phyloP scores from a whole-genome alignment of 2,797 vertebrate species.

The Naso thynnoides region DNA sequence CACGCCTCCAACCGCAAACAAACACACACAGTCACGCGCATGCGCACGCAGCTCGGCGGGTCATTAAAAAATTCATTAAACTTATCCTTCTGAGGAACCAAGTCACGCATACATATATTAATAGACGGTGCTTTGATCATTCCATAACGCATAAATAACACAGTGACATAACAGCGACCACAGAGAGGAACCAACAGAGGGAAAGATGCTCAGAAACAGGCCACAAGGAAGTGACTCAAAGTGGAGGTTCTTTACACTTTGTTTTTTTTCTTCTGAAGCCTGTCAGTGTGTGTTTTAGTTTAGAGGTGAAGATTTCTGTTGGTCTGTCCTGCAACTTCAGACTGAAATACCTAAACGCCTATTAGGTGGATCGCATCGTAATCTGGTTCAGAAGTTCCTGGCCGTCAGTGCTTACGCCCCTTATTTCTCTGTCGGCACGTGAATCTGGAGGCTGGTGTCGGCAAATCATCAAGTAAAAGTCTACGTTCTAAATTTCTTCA shows the following conservation, averaged over 20 bases:
- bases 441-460: no score
- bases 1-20: not conserved
- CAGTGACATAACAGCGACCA: constrained; percentile 52
- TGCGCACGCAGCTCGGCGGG: not conserved
- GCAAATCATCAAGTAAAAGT: no score
- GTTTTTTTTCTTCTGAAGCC: not conserved
- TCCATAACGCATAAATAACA: constrained; percentile 61
- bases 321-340: not conserved
- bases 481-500: no score
- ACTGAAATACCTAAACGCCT: no score
- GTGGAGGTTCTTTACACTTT: constrained; percentile 19
- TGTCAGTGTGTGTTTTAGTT: not conserved
- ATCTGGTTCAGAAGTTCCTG: not conserved
- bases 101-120: constrained; percentile 66
- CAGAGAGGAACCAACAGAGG: constrained; percentile 55
- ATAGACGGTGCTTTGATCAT: constrained; percentile 62
- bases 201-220: constrained; percentile 46
- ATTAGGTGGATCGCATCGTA: not conserved
- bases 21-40: constrained; percentile 31
- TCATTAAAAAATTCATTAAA: constrained; percentile 45
- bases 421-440: no score
- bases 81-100: constrained; percentile 30
- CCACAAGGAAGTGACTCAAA: constrained; percentile 57
- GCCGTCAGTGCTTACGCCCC: no score
- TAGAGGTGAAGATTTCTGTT: not conserved